Evolutionary conservation across 2,113 vertebrate species (phyloP).

Genomic region (Dicrurus megarhynchus): DNA sequence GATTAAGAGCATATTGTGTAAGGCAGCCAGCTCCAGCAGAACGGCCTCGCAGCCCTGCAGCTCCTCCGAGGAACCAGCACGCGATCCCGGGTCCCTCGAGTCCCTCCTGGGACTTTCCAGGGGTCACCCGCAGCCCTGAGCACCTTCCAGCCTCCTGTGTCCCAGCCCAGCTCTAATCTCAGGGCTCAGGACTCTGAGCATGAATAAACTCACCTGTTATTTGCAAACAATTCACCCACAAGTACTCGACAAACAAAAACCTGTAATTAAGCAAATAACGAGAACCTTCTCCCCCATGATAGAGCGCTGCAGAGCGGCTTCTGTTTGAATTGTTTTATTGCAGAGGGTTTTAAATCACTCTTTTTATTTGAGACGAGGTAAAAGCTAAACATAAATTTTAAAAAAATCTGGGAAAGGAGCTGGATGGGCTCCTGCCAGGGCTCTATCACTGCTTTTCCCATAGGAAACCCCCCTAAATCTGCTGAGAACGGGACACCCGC

Average conservation of each 20-base stretch:
- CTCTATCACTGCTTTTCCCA: slow-evolving; percentile 8
- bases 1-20: neutral
- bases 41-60: fast-evolving
- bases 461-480: slow-evolving; percentile 23
- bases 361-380: slow-evolving; percentile 21
- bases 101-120: neutral
- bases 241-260: slow-evolving; percentile 42
- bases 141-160: neutral
- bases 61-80: neutral
- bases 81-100: fast-evolving
- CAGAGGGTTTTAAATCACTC: slow-evolving; percentile 1
- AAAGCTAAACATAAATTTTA: neutral
- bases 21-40: neutral
- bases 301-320: neutral
- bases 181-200: neutral
- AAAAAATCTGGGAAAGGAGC: neutral
- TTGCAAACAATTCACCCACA: slow-evolving; percentile 44
- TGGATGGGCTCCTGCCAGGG: neutral
- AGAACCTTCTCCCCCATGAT: neutral
- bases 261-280: slow-evolving; percentile 20
- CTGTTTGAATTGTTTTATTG: slow-evolving; percentile 34
- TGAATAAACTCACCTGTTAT: slow-evolving; percentile 55
- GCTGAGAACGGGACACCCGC: neutral
- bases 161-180: slow-evolving; percentile 23
- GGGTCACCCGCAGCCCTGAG: neutral